Evolutionary conservation across 2,888 invertebrate genomes (phyloP), one percentile per base, ranked within the genome.

Genomic region (Acanthosepion lycidas): DNA sequence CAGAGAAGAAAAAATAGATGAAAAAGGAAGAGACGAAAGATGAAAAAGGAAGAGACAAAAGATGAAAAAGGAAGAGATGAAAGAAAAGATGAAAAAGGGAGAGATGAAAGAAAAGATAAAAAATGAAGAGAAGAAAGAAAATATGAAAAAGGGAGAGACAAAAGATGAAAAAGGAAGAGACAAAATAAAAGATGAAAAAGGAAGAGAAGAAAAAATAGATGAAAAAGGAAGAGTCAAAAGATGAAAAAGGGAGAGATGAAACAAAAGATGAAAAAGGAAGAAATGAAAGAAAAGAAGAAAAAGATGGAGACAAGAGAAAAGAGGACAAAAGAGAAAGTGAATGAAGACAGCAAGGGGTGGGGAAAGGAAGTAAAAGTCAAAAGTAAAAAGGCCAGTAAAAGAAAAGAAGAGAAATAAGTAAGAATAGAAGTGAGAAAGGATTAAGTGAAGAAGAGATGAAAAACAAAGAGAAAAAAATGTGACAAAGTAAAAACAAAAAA

Each of bases 261-360:
- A n/a, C n/a, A n/a, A n/a, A 6, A 78, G 1, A 9, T 0, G 15
- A 8, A 12, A 78, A n/a, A n/a, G 0, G 28, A 3, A 15, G 8
- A 28, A n/a, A n/a, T 1, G n/a, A 9, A n/a, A 12, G n/a, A 15
- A n/a, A n/a, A 78, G 5, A n/a, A 0, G n/a, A 15, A 78, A 12
- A n/a, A 15, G 28, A 15, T 18, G 18, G 18, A 78, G n/a, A 3
- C 8, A 78, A 78, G 6, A n/a, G n/a, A 78, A 28, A 64, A 64
- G 6, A 28, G 28, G 12, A 64, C 8, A 6, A 64, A 28, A 28
- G 9, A 64, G 28, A 6, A 64, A 28, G 28, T 6, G 12, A 9
- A 26, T 8, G 55, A 28, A 28, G 28, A 64, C 5, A 64, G 12
- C 1, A 8, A 51, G 51, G 15, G 15, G 51, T 51, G 51, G 51